Conservation (phyloP, 2,797 vertebrate genomes). For the Crenichthys baileyi region DNA sequence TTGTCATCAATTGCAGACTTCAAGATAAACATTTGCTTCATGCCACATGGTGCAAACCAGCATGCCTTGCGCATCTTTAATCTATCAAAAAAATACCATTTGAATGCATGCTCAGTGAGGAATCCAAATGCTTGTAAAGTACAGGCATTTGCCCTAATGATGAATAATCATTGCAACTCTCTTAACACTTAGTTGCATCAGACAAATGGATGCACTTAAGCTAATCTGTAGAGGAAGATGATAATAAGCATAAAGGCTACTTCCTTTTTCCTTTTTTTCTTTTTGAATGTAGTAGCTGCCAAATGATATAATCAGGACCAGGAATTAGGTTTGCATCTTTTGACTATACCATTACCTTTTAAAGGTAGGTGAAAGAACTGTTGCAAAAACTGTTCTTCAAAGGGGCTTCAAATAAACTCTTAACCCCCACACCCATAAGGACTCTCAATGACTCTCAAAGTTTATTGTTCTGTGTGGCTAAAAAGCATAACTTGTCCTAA, state of each 20-base stretch:
- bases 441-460: neutral
- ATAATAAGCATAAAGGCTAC: constrained; percentile 21
- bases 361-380: neutral
- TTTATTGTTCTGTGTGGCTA: constrained; percentile 16
- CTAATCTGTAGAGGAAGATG: constrained; percentile 29
- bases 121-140: constrained; percentile 4
- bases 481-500: constrained; percentile 1
- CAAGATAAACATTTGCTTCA: neutral
- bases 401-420: neutral
- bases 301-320: constrained; percentile 16
- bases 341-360: neutral
- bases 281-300: constrained; percentile 14
- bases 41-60: constrained; percentile 14
- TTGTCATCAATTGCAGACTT: neutral
- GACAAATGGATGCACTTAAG: constrained; percentile 21
- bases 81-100: constrained; percentile 17
- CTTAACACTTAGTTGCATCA: constrained; percentile 46
- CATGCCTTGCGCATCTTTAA: constrained; percentile 21
- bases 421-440: neutral
- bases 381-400: neutral
- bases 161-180: constrained; percentile 26
- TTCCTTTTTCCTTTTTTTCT: constrained; percentile 4
- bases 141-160: constrained; percentile 4
- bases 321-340: constrained; percentile 58
- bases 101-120: constrained; percentile 18